Evolutionary conservation across 2,113 vertebrate genomes (phyloP).

Genomic region (Anolis carolinensis): DNA sequence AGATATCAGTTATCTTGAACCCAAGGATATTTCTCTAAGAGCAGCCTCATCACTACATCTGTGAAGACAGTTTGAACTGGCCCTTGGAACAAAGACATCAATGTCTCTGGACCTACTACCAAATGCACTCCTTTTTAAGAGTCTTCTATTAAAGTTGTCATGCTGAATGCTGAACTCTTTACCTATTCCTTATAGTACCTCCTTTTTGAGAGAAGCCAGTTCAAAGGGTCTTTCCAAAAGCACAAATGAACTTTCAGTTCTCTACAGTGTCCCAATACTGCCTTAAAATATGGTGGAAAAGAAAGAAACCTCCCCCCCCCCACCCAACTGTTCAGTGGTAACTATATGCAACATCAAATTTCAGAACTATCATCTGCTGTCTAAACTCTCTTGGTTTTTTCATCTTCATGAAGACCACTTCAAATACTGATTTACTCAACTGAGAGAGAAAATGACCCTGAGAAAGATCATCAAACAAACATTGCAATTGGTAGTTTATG

Average conservation of each 20-base stretch:
- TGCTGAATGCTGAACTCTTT: too few species aligned
- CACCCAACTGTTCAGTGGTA: background rate
- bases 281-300: background rate
- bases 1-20: too few species aligned
- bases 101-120: background rate
- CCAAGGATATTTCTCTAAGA: background rate
- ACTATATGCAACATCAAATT: background rate
- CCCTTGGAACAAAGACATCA: background rate
- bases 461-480: conserved; percentile 27
- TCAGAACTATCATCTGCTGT: background rate
- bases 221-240: background rate
- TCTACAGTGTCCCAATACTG: background rate
- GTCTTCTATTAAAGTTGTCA: background rate
- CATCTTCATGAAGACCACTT: conserved; percentile 1
- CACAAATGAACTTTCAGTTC: background rate
- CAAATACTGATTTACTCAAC: conserved; percentile 22
- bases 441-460: conserved; percentile 20
- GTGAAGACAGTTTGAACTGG: background rate
- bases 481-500: conserved; percentile 16
- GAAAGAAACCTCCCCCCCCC: too few species aligned
- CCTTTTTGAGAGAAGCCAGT: too few species aligned
- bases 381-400: background rate
- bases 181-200: too few species aligned
- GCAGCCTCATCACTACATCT: background rate
- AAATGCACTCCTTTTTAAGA: background rate